Conservation (phyloP, 2,797 vertebrate genomes). For the Bryconaethiops microstoma region DNA sequence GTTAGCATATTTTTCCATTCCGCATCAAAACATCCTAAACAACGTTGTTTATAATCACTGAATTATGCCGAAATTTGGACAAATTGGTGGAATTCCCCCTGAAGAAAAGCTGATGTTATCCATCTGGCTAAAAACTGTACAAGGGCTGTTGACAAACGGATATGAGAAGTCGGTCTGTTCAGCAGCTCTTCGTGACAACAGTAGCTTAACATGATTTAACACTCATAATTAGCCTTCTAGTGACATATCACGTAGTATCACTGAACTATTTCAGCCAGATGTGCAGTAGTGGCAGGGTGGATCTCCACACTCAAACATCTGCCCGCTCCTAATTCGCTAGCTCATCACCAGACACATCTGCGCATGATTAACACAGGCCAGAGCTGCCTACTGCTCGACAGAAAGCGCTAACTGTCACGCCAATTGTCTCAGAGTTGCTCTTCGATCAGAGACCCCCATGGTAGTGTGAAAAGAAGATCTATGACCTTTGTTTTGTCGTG, state of each 20-base stretch:
- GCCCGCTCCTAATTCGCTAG: constrained; percentile 23
- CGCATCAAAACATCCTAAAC: no score
- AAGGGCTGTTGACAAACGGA: neutral
- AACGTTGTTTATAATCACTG: no score
- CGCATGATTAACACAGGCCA: constrained; percentile 43
- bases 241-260: neutral
- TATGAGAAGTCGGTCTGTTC: neutral
- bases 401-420: constrained; percentile 27
- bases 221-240: neutral
- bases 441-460: constrained; percentile 7
- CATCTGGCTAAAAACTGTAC: neutral
- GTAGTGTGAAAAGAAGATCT: constrained; percentile 38
- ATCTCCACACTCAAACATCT: constrained; percentile 54
- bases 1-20: no score
- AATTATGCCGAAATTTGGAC: no score
- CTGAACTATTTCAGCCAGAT: constrained; percentile 34
- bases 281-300: constrained; percentile 39
- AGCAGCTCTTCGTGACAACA: neutral
- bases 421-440: constrained; percentile 30
- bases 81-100: no score
- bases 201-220: constrained; percentile 5
- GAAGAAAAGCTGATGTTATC: neutral
- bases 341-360: constrained; percentile 45
- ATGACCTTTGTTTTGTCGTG: constrained; percentile 49
- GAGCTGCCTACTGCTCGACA: constrained; percentile 47